Base-by-base conservation (phyloP, 1,140 invertebrate species). In the Nautilus pompilius region DNA sequence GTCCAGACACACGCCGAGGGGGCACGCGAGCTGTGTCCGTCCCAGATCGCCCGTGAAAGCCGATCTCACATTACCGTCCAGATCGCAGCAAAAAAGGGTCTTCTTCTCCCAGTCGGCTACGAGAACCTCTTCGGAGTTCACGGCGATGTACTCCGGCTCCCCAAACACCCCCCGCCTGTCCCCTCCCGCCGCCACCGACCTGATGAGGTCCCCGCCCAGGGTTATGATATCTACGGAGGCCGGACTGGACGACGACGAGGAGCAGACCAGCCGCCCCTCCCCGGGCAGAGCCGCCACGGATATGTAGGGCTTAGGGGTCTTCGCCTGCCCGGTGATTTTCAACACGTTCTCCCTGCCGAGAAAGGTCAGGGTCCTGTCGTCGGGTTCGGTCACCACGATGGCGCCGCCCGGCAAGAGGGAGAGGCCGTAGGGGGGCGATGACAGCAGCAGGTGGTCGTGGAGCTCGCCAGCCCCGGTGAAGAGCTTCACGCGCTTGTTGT, bases 21-120 rank as follows among this genome's bases (percentile, higher is more conserved):
- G 49, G 29, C 49, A 53, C 2, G 5, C 6, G 15, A 53, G 29
- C 5, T 53, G 17, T 6, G 26, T 53, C 3, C 26, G 24, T 28
- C 49, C 49, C n/a, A 24, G 17, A 28, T 53, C 49, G 8, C 49
- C 49, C 5, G 26, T 53, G 17, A 53, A 53, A 5, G 49, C 24
- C 4, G 49, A 53, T 28, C 15, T 24, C 5, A 53, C 49, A 5
- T 28, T 53, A 26, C 49, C 49, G 15, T 20, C 17, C 13, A 8
- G 5, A 26, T 53, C 49, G 17, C 17, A 5, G 29, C 49, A 53
- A 26, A 53, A 53, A 10, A 53, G 29, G 29, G 20, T 24, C 29
- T 53, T 53, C 26, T 53, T 53, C 29, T 53, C 26, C 49, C 49
- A 53, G 29, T 53, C 49, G n/a, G 49, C 26, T 5, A 53, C 49